Evolutionary conservation across 2,888 invertebrate genomes (phyloP), one percentile per base, ranked within the genome.

Genomic region (Schizaphis graminum): DNA sequence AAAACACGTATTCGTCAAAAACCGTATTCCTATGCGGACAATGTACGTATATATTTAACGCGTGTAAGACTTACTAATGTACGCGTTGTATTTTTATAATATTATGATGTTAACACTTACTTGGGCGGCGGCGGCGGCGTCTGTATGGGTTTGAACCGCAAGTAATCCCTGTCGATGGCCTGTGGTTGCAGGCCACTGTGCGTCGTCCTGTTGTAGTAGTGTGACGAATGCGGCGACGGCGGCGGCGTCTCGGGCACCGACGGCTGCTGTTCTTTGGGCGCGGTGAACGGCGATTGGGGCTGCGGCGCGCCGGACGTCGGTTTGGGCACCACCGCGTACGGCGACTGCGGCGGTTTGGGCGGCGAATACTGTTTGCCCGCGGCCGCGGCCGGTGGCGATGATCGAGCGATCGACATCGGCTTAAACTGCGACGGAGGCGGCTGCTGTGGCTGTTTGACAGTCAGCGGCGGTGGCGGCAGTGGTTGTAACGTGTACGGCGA

Each of bases 401-500:
- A 47, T 24, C 84, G 53, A 7, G 56, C 57, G 28, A 85, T 26
- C n/a, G 93, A 35, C 77, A 77, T n/a, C 35, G 53, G 28, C 10
- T 92, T 92, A 28, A 92, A 87, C 53, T 95, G 95, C 21, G 95
- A 95, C 35, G 91, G 93, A 10, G 95, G 91, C 8, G 95, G 85
- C 93, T 84, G 95, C 95, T 56, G 95, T 95, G 8, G 95, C 28
- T 85, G 94, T 56, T 84, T 57, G 21, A 53, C 57, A 24, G 57
- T n/a, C 26, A 61, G 26, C 41, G 77, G 44, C 26, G 49, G 49
- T 49, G 47, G 61, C 44, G 21, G 77, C 24, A 53, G 89, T 26
- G 88, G 91, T 24, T 85, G 94, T 96, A 96, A 47, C 96, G 96
- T 57, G 95, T 93, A 88, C 94, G 95, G 47, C 95, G 77, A 44